Conservation (phyloP, 2,888 invertebrate species). For the Leptinotarsa tumamoca region DNA sequence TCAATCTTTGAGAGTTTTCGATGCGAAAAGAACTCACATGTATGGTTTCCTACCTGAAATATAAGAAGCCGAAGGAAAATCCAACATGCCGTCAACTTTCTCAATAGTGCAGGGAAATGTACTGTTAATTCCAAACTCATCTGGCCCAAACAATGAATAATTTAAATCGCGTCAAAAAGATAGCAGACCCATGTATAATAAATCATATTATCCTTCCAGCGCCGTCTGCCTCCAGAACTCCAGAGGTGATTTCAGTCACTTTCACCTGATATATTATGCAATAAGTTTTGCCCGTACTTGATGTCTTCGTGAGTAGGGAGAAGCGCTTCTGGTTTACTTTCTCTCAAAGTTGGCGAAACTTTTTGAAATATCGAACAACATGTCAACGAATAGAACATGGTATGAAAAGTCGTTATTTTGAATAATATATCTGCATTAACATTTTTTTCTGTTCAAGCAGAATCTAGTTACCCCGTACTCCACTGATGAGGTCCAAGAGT, state of each 20-base stretch:
- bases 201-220: background rate
- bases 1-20: too few relatives aligned
- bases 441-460: too few relatives aligned
- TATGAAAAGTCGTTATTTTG: too few relatives aligned
- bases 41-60: too few relatives aligned
- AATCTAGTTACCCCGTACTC: too few relatives aligned
- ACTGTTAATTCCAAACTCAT: background rate
- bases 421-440: too few relatives aligned
- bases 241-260: conserved; percentile 10
- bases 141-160: background rate
- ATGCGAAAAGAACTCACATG: too few relatives aligned
- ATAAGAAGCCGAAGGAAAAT: too few relatives aligned
- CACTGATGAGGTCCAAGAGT: too few relatives aligned
- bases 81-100: too few relatives aligned
- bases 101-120: background rate
- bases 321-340: background rate
- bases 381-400: background rate
- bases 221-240: background rate
- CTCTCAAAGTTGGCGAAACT: background rate
- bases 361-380: background rate
- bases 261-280: conserved; percentile 16
- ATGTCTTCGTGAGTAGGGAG: conserved; percentile 8
- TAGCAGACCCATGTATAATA: conserved; percentile 11
- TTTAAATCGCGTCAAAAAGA: conserved; percentile 8
- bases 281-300: conserved; percentile 17